These are phyloP conservation scores for Drosophila nr. perissopoda DNA, from an alignment of 2,888 invertebrate species.

Conservation along the genomic window DNA sequence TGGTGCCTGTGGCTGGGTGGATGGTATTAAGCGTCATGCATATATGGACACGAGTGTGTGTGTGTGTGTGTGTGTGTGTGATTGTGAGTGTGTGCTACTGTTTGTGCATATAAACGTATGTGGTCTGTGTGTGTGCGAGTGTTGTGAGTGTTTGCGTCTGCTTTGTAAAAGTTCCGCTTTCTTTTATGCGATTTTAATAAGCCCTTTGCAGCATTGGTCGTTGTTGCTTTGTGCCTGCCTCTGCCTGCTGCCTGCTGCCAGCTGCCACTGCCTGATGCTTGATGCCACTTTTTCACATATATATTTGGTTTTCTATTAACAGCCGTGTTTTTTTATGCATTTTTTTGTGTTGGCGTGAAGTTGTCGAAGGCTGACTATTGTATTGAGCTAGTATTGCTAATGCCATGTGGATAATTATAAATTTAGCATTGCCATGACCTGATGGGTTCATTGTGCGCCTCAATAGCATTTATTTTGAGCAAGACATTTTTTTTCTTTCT, in stretches of 20 bases:
- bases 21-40: constrained; percentile 43
- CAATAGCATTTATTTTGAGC: too few relatives aligned
- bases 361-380: constrained; percentile 30
- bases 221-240: constrained; percentile 60
- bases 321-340: constrained; percentile 59
- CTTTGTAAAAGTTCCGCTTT: constrained; percentile 77
- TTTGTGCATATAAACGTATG: constrained; percentile 36
- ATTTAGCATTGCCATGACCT: constrained; percentile 16
- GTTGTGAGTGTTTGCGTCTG: constrained; percentile 44
- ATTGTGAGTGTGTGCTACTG: constrained; percentile 28
- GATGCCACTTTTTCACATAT: constrained; percentile 28
- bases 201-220: constrained; percentile 72
- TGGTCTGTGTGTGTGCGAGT: constrained; percentile 18
- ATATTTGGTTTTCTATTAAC: constrained; percentile 57
- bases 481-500: background rate
- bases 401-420: constrained; percentile 7
- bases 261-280: constrained; percentile 12
- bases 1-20: constrained; percentile 1
- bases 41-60: constrained; percentile 17
- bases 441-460: background rate
- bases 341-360: constrained; percentile 45
- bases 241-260: constrained; percentile 1
- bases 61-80: constrained; percentile 36
- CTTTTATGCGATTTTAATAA: constrained; percentile 78
- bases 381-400: background rate